Evolutionary conservation across 2,888 invertebrate genomes (phyloP), one percentile per base, ranked within the genome.

Genomic region (Coelopa pilipes): DNA sequence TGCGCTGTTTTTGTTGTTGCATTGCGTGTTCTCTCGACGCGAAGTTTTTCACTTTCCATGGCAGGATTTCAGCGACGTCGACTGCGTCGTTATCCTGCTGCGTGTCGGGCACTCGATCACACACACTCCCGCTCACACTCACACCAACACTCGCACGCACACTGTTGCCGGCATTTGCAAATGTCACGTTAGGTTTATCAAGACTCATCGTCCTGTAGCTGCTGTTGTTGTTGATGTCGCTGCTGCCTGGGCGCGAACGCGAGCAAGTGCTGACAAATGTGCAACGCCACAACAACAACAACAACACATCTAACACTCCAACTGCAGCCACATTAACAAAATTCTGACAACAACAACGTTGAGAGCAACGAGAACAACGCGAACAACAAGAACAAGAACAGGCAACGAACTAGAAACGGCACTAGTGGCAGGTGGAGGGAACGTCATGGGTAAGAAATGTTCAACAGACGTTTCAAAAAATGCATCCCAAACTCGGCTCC

Each of bases 81-180:
- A 24, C 15, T 34, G 19, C 1, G 3, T 19, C 19, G 60, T 62
- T 62, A 62, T 62, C 60, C 60, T 24, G 60, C 60, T 62, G 60
- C 24, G 60, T 62, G 21, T 24, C 24, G 60, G 34, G 24, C 11
- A 62, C 60, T 62, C 21, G 19, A 15, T 66, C 49, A 21, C 12
- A 49, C 50, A 50, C 49, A 19, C 49, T 17, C 12, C 9, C 49
- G 49, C 46, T 17, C 45, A 15, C 45, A 47, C 13, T 17, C 45
- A n/a, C 15, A n/a, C n/a, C n/a, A n/a, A n/a, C n/a, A n/a, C n/a
- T n/a, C n/a, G 4, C 34, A 66, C 66, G 49, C 19, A 53, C 17
- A 68, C 12, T 34, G 15, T 11, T 21, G 50, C 60, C 12, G 47
- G 24, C 15, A 70, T 70, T 60, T 70, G 17, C 60, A 47, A 60